Evolutionary conservation across 2,888 invertebrate genomes (phyloP).

Genomic region (Drosophila tanythrix): DNA sequence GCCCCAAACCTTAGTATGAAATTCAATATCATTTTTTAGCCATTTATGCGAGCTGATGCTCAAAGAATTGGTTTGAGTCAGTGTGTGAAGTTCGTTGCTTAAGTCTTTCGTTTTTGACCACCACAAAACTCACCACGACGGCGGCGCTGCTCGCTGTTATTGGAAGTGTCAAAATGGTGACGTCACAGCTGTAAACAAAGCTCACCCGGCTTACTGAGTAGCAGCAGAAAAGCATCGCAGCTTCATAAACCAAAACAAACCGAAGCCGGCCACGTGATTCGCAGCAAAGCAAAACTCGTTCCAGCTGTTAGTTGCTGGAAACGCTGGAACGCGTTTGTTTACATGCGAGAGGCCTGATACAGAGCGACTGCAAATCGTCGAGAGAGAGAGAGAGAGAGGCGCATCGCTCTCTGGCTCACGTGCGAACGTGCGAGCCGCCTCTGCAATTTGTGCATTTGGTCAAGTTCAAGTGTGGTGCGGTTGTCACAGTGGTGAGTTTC

Average conservation of each 20-base stretch:
- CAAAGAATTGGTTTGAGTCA: constrained; percentile 42
- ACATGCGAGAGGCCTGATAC: constrained; percentile 44
- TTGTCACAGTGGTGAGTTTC: constrained; percentile 52
- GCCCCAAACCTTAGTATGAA: constrained; percentile 53
- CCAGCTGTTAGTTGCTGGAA: constrained; percentile 48
- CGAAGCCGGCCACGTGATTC: constrained; percentile 73
- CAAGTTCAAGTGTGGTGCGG: constrained; percentile 81
- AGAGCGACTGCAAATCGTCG: not conserved
- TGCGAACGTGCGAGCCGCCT: constrained; percentile 53
- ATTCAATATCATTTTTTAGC: constrained; percentile 63
- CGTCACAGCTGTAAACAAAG: constrained; percentile 76
- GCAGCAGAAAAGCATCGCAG: constrained; percentile 16
- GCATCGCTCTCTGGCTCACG: constrained; percentile 47
- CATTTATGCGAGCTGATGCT: constrained; percentile 7
- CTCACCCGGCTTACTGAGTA: constrained; percentile 22
- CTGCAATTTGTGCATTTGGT: constrained; percentile 81
- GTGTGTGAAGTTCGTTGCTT: constrained; percentile 59
- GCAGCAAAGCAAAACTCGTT: constrained; percentile 61
- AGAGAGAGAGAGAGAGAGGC: constrained; percentile 24
- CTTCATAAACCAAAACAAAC: constrained; percentile 72
- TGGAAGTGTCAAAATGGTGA: constrained; percentile 74
- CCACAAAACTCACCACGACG: constrained; percentile 53
- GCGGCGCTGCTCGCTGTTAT: constrained; percentile 12
- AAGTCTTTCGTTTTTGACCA: constrained; percentile 64
- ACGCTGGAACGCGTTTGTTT: constrained; percentile 71